Base-by-base conservation (phyloP, 2,113 vertebrate species). In the Oxygymnocypris stewartii region DNA sequence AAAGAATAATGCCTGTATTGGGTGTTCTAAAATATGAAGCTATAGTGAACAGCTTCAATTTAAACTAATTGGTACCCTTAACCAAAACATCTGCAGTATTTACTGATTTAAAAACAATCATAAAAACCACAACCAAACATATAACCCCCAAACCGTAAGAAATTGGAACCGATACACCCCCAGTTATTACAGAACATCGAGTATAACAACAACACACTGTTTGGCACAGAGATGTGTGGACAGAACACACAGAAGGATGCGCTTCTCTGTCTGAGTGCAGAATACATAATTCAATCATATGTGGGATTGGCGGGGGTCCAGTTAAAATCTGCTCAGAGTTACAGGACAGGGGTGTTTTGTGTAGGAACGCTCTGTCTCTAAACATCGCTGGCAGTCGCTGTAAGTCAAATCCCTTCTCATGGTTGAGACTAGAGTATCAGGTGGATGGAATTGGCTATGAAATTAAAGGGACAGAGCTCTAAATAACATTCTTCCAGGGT, bases 361-460 rank as follows among this genome's bases (percentile, higher is more conserved):
- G 61, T 44, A 35, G 80, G 42, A 82, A 69, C 25, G 79, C 37
- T 80, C 51, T 47, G 57, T 81, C 79, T 82, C 79, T 49, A 82
- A 67, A 82, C 79, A 49, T 42, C 3, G 18, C 42, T 23, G 65
- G 63, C 42, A 25, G 65, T 35, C 25, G 63, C 80, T 82, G 63
- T 65, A 81, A 82, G 25, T 71, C 63, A 82, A 74, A 84, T 84
- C 65, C 25, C 47, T 84, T 84, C 73, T 84, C 82, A 84, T 74
- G 82, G 65, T 73, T 84, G 82, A 31, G 42, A 23, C 80, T 69
- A 3, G 61, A 82, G 80, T 82, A 69, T 82, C 80, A 82, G 80
- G 80, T 69, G 80, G 74, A 76, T 85, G 61, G 76, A 88, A 84
- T 74, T 40, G 83, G 83, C 71, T 71, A 73, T 59, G 78, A 80